Evolutionary conservation across 2,113 vertebrate species (phyloP).

Genomic region (Centropus bengalensis): DNA sequence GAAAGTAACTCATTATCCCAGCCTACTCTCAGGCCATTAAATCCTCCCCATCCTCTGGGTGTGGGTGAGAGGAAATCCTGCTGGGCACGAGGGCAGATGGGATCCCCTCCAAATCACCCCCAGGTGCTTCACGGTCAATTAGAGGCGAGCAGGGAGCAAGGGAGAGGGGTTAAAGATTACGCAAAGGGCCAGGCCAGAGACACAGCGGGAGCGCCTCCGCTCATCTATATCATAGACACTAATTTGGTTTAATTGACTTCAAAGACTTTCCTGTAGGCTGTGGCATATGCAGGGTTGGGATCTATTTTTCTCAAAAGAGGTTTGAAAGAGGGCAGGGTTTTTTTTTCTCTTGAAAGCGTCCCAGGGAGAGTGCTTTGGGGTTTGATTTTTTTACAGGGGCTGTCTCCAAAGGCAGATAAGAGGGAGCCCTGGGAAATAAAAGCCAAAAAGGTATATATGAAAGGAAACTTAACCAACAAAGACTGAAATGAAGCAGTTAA

Average conservation of each 20-base stretch:
- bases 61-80: not conserved
- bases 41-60: not conserved
- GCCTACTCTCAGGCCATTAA: not conserved
- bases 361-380: not conserved
- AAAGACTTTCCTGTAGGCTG: constrained; percentile 49
- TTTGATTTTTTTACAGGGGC: not conserved
- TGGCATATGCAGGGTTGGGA: not conserved
- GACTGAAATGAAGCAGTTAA: constrained; percentile 31
- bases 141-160: not conserved
- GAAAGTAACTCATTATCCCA: not conserved
- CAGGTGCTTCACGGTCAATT: constrained; percentile 57
- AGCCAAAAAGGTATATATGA: not conserved
- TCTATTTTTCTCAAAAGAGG: not conserved
- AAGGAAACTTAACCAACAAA: not conserved
- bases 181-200: not conserved
- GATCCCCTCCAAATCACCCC: constrained; percentile 24
- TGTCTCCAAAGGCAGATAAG: constrained; percentile 32
- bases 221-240: constrained; percentile 62
- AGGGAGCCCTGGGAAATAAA: not conserved
- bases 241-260: constrained; percentile 75
- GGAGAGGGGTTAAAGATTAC: constrained; percentile 31
- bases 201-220: constrained; percentile 40
- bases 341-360: constrained; percentile 37
- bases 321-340: not conserved
- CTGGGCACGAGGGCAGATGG: constrained; percentile 45